These are phyloP conservation scores for Synergus japonicus DNA, from an alignment of 2,888 invertebrate species.

Conservation along the genomic window DNA sequence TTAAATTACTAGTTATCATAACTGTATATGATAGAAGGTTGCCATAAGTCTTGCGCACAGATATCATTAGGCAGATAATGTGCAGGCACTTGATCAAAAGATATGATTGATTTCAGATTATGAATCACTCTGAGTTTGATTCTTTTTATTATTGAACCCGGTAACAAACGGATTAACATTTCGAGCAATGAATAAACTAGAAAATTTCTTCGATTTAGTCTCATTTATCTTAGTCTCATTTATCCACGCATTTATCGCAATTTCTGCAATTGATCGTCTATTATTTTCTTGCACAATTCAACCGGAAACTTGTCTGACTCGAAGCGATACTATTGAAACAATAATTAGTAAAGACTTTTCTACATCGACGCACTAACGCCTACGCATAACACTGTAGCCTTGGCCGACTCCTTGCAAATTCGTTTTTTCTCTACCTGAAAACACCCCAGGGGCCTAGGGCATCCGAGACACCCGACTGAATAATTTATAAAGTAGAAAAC, in stretches of 20 bases:
- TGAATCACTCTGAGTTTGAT: background rate
- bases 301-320: constrained; percentile 1
- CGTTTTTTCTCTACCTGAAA: constrained; percentile 3
- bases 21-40: background rate
- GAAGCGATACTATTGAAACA: constrained; percentile 2
- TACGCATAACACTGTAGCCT: constrained; percentile 1
- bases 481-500: constrained; percentile 16
- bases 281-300: background rate
- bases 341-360: constrained; percentile 6
- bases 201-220: background rate
- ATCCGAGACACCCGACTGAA: background rate
- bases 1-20: background rate
- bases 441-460: constrained; percentile 1
- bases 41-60: background rate
- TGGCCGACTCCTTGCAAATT: constrained; percentile 28
- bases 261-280: background rate
- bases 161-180: too few species aligned
- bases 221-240: background rate
- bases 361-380: constrained; percentile 6
- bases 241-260: background rate
- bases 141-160: background rate
- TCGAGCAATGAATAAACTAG: background rate
- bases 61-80: constrained; percentile 11
- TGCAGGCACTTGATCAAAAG: background rate
- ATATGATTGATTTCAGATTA: constrained; percentile 8